Conservation (phyloP, 1,140 invertebrate genomes). For the Pseudobourletiella spinata region DNA sequence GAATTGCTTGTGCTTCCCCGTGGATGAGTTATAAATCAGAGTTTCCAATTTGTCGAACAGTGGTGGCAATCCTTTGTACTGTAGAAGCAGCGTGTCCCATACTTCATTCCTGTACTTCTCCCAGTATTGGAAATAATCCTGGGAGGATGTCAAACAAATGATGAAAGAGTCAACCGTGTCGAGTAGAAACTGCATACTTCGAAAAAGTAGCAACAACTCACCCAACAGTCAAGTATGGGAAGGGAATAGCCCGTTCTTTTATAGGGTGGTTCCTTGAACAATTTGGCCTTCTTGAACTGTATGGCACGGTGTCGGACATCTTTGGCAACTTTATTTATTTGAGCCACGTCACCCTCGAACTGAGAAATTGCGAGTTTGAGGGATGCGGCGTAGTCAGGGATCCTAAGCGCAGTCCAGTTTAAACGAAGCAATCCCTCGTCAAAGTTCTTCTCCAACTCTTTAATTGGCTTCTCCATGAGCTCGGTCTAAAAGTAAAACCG, state of each 20-base stretch:
- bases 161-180: too few relatives aligned
- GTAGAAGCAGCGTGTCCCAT: slow-evolving; percentile 19
- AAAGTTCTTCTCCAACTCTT: slow-evolving; percentile 64
- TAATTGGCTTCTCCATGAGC: slow-evolving; percentile 56
- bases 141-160: background rate
- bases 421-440: slow-evolving; percentile 67
- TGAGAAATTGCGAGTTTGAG: slow-evolving; percentile 44
- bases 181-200: too few relatives aligned
- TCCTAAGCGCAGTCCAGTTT: slow-evolving; percentile 73
- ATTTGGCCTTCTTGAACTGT: slow-evolving; percentile 18
- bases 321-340: slow-evolving; percentile 66
- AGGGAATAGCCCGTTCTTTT: slow-evolving; percentile 16
- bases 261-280: slow-evolving; percentile 32
- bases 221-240: slow-evolving; percentile 31
- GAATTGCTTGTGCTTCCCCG: slow-evolving; percentile 42
- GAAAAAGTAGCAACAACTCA: slow-evolving; percentile 6
- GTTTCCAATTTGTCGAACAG: slow-evolving; percentile 29
- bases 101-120: slow-evolving; percentile 20
- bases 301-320: slow-evolving; percentile 47
- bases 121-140: slow-evolving; percentile 36
- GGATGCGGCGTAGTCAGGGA: slow-evolving; percentile 57
- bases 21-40: slow-evolving; percentile 43
- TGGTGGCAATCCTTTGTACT: slow-evolving; percentile 23
- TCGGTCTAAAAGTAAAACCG: slow-evolving; percentile 44
- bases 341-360: slow-evolving; percentile 55